Evolutionary conservation across 1,140 invertebrate genomes (phyloP).

Genomic region (Delia radicum): DNA sequence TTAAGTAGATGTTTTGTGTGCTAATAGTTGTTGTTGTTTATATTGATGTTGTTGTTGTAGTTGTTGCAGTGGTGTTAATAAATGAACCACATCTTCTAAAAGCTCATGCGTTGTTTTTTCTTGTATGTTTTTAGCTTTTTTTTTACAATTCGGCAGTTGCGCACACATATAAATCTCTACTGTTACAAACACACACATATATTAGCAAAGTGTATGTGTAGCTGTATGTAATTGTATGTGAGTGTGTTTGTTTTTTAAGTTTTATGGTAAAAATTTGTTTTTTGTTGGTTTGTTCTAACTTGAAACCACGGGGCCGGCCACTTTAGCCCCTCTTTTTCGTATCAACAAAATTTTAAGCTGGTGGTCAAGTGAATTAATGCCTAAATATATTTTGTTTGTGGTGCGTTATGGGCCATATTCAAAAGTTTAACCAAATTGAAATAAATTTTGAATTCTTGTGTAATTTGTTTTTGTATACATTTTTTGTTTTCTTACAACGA

Average conservation of each 20-base stretch:
- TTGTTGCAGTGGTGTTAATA: neutral
- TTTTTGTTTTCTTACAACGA: too few relatives aligned
- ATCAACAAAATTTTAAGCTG: slow-evolving; percentile 55
- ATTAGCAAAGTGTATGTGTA: too few relatives aligned
- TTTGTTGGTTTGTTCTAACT: neutral
- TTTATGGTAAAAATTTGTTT: neutral
- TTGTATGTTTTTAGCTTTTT: neutral
- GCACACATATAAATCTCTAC: neutral
- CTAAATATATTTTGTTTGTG: neutral
- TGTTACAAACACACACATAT: too few relatives aligned
- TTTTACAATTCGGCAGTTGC: neutral
- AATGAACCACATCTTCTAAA: too few relatives aligned
- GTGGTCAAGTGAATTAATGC: slow-evolving; percentile 53
- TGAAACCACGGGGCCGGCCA: slow-evolving; percentile 44
- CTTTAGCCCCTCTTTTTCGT: slow-evolving; percentile 39
- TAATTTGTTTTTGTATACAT: neutral
- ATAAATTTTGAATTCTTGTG: neutral
- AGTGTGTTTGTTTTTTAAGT: neutral
- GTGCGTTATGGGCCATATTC: neutral
- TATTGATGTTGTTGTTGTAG: neutral
- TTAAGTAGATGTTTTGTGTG: neutral
- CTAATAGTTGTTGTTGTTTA: neutral
- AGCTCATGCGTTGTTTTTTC: too few relatives aligned
- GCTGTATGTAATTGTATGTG: neutral
- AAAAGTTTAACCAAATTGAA: neutral